phyloP scores from a whole-genome alignment of 2,113 vertebrate species.

The Herpetotheres cachinnans region DNA sequence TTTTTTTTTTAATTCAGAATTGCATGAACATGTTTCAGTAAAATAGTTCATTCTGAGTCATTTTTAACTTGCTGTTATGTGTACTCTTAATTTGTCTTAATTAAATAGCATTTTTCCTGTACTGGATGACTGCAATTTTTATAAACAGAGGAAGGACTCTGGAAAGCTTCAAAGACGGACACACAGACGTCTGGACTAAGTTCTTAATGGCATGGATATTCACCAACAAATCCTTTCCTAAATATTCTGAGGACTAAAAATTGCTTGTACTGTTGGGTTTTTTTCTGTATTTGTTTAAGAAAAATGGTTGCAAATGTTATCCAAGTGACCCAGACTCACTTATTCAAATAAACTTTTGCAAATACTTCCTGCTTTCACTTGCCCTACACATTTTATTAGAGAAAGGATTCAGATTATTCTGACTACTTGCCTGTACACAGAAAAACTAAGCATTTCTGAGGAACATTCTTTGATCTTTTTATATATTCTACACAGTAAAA shows the following conservation, averaged over 20 bases:
- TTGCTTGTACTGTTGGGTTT: not conserved
- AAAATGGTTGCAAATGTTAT: not conserved
- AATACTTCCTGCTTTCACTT: not conserved
- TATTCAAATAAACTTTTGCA: constrained; percentile 10
- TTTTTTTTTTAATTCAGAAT: not conserved
- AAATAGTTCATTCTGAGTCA: not conserved
- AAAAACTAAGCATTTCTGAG: not conserved
- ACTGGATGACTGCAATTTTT: not conserved
- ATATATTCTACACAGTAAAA: not conserved
- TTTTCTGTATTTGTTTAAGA: not conserved
- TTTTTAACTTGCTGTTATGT: not conserved
- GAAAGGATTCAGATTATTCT: not conserved
- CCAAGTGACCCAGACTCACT: not conserved
- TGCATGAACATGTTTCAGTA: not conserved
- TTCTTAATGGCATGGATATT: not conserved
- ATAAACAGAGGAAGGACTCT: not conserved
- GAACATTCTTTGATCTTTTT: not conserved
- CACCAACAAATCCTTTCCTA: not conserved
- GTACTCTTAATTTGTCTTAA: not conserved
- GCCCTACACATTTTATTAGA: not conserved
- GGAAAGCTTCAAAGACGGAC: not conserved
- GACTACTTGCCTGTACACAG: not conserved
- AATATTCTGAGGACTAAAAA: not conserved
- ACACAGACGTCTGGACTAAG: not conserved
- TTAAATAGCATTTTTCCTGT: not conserved